A percentile compares a stretch with the other conserved stretches of the same genome.
Conservation (phyloP, 2,888 invertebrate species). For the Oxyscelio sp. region DNA sequence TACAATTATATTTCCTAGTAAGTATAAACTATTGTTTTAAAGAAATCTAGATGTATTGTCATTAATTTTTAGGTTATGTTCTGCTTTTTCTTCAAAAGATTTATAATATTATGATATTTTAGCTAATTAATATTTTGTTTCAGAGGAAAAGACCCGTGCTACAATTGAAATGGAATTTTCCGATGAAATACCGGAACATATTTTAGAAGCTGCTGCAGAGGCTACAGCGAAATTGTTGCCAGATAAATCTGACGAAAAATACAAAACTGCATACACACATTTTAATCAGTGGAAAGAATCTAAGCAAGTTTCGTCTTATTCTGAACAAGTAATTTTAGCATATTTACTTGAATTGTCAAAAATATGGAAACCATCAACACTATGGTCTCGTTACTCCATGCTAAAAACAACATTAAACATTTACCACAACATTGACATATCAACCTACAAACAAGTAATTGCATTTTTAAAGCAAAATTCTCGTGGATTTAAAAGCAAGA, state of each 20-base stretch:
- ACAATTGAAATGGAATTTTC: too few species aligned
- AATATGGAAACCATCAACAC: neutral
- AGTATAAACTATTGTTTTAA: too few species aligned
- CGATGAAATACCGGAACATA: conserved; percentile 3
- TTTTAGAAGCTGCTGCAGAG: neutral
- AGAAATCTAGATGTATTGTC: too few species aligned
- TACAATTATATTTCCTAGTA: too few species aligned
- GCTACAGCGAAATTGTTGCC: neutral
- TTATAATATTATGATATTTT: too few species aligned
- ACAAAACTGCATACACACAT: neutral
- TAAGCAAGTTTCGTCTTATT: neutral
- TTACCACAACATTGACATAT: neutral
- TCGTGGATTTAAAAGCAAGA: neutral
- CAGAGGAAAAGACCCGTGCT: too few species aligned
- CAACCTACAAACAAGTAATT: neutral
- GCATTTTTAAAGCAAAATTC: neutral
- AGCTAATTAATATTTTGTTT: too few species aligned
- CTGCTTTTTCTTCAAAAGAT: too few species aligned
- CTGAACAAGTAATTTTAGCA: neutral
- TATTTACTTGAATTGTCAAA: neutral
- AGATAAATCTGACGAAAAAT: neutral
- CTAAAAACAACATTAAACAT: neutral
- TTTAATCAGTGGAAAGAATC: neutral
- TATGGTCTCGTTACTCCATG: neutral
- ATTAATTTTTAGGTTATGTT: too few species aligned